Evolutionary conservation across 2,888 invertebrate species (phyloP).

Genomic region (Andrena trimmerana): DNA sequence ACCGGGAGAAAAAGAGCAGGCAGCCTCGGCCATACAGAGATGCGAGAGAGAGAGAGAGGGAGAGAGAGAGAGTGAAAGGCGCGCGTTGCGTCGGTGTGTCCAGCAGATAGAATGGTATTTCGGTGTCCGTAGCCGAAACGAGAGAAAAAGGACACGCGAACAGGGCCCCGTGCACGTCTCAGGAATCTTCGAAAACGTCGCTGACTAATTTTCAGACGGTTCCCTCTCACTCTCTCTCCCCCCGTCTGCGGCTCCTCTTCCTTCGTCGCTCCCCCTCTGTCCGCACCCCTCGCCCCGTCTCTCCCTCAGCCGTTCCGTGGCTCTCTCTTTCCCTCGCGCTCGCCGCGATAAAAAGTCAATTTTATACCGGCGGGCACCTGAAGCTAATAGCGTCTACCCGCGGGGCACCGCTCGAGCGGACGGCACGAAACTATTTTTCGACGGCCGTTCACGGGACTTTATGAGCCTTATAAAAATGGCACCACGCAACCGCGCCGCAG

Average conservation of each 20-base stretch:
- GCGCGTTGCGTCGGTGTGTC: constrained; percentile 20
- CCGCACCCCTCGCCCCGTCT: background rate
- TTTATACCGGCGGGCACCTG: constrained; percentile 68
- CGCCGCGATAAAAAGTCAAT: constrained; percentile 70
- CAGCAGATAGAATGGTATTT: constrained; percentile 46
- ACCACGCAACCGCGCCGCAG: constrained; percentile 61
- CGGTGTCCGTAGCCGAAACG: constrained; percentile 4
- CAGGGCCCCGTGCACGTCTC: constrained; percentile 34
- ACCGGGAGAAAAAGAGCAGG: background rate
- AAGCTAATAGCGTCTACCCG: constrained; percentile 68
- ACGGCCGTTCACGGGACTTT: constrained; percentile 76
- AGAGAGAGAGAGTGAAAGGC: background rate
- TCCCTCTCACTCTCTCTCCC: constrained; percentile 30
- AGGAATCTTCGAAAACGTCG: constrained; percentile 65
- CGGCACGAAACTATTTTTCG: constrained; percentile 66
- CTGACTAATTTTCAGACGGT: constrained; percentile 65
- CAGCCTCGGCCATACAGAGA: background rate
- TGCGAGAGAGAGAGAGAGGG: too few species aligned
- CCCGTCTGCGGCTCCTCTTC: constrained; percentile 14
- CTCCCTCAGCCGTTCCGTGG: background rate
- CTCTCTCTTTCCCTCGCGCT: constrained; percentile 10
- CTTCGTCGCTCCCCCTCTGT: background rate
- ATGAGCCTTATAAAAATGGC: constrained; percentile 83
- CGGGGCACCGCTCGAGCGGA: constrained; percentile 50
- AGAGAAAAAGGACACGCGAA: constrained; percentile 39